Evolutionary conservation across 2,113 vertebrate genomes (phyloP), one percentile per base, ranked within the genome.

Genomic region (Tyto alba): DNA sequence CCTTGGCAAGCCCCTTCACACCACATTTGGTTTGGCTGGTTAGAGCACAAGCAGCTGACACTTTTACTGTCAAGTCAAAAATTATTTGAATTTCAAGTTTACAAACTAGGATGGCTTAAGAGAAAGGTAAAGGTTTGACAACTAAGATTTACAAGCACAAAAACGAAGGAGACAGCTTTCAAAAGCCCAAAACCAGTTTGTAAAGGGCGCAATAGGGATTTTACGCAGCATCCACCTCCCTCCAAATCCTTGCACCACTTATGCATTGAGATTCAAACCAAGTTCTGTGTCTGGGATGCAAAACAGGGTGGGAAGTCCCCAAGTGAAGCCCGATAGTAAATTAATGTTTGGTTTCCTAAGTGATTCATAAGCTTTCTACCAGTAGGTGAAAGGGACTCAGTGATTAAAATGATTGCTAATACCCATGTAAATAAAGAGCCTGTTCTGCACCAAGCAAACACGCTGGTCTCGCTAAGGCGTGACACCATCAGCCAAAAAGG

Each of bases 381-480:
- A n/a, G 62, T 5, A 32, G 27, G 62, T 13, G 68, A 27, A 15
- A 60, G 53, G 80, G 32, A 56, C 40, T 25, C 5, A 0, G n/a
- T 15, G 19, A 25, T 30, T 50, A 16, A 36, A 41, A 29, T 8
- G 13, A 43, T 52, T 72, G 38, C 50, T 50, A 34, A 74, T 38
- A 32, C 23, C 22, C 48, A 45, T 41, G 41, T 5, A 59, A 67
- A 38, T 25, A 21, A n/a, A 25, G 4, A 40, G 20, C 48, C 60
- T 27, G 47, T 13, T 55, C 55, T 7, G 22, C 2, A 1, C 45
- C 19, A 22, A 62, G 73, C 40, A 38, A 26, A 45, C 2, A 2
- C 2, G 8, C 66, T 53, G 5, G 0, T 30, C 52, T 55, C 9
- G 2, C 41, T 45, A 13, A 16, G 56, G 32, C 6, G 0, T 18